These are phyloP conservation scores for Pangasius sanitwongsei DNA, from an alignment of 2,797 vertebrate genomes.

Conservation along the genomic window DNA sequence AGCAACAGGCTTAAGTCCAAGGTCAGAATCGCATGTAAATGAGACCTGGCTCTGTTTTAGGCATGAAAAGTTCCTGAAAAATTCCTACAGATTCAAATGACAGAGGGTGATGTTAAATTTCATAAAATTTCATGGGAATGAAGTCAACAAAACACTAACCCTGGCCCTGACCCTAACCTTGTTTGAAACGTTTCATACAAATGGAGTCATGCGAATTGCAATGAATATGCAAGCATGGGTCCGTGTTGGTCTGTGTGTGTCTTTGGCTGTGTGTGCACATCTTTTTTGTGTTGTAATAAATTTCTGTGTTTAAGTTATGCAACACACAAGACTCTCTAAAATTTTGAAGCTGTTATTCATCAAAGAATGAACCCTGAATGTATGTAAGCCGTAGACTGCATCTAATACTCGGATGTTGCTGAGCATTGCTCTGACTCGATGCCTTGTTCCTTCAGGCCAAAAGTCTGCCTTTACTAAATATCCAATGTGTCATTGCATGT, in stretches of 20 bases:
- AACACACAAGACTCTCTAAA: neutral
- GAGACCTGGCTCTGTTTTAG: neutral
- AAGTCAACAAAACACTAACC: neutral
- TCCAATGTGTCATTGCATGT: conserved; percentile 8
- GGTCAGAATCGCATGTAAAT: neutral
- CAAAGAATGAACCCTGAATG: neutral
- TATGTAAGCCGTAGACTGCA: neutral
- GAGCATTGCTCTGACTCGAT: neutral
- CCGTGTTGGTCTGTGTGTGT: neutral
- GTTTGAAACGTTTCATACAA: neutral
- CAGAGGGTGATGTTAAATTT: neutral
- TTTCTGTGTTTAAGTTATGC: neutral
- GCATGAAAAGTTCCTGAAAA: neutral
- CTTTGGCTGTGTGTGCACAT: neutral
- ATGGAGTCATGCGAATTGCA: neutral
- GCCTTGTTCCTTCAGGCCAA: neutral
- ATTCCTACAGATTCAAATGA: neutral
- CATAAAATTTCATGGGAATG: neutral
- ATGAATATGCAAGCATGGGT: neutral
- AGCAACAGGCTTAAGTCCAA: neutral
- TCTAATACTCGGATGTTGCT: neutral
- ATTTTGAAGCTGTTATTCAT: neutral
- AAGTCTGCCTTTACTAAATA: conserved; percentile 20
- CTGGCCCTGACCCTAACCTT: neutral
- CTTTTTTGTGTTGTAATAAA: neutral